These are phyloP conservation scores for Tetraodon nigroviridis DNA, from an alignment of 2,113 vertebrate genomes.

Conservation along the genomic window DNA sequence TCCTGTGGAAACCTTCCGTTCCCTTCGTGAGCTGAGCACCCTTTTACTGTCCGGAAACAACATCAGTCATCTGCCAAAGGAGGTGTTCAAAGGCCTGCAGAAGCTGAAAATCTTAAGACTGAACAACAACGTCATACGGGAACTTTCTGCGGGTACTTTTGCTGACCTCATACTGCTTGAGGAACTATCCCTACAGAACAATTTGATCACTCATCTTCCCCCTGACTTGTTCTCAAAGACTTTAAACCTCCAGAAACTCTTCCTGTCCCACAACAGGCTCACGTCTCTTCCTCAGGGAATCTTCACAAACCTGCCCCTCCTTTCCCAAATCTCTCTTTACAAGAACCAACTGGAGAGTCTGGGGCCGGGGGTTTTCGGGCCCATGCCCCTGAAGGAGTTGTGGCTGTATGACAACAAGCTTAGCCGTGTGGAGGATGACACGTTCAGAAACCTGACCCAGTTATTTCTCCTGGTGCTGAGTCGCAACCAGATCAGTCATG, in stretches of 20 bases:
- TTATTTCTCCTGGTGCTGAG: conserved; percentile 83
- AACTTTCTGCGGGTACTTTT: conserved; percentile 74
- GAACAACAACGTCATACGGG: conserved; percentile 78
- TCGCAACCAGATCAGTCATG: conserved; percentile 76
- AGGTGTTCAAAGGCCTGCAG: conserved; percentile 75
- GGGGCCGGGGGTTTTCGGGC: conserved; percentile 76
- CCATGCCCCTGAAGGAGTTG: conserved; percentile 76
- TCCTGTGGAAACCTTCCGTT: conserved; percentile 49
- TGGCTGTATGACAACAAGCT: conserved; percentile 90
- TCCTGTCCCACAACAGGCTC: conserved; percentile 83
- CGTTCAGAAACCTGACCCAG: conserved; percentile 81
- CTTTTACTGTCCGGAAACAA: conserved; percentile 82
- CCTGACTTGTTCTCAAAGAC: conserved; percentile 77
- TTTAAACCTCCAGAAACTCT: conserved; percentile 80
- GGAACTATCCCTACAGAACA: conserved; percentile 84
- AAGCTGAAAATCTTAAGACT: conserved; percentile 79
- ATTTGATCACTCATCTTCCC: conserved; percentile 76
- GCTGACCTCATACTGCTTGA: conserved; percentile 76
- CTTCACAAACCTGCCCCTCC: conserved; percentile 76
- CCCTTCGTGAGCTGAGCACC: conserved; percentile 60
- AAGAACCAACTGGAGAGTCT: conserved; percentile 81
- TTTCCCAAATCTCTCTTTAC: conserved; percentile 82
- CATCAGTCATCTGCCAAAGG: conserved; percentile 67
- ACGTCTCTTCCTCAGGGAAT: conserved; percentile 75
- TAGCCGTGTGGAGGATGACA: conserved; percentile 67